A percentile compares a stretch with the other conserved stretches of the same genome.
These are phyloP conservation scores for Acrocephalus scirpaceus DNA, from an alignment of 2,797 vertebrate genomes.

Conservation along the genomic window DNA sequence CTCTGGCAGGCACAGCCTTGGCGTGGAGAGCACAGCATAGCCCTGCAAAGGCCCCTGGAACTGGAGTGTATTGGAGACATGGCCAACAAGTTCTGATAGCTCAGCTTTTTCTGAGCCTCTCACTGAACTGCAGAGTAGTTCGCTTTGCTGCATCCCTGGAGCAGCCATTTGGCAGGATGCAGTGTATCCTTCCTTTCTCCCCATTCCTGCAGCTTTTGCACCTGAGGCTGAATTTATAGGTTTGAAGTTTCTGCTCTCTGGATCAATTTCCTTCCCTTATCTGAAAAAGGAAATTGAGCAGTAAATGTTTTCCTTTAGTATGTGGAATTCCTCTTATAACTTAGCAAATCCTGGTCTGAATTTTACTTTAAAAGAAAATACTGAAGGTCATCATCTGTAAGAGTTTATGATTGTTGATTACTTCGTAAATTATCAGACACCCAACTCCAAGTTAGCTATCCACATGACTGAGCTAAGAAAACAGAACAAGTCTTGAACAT, in stretches of 20 bases:
- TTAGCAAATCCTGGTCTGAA: not conserved
- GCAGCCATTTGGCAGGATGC: not conserved
- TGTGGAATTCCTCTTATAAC: not conserved
- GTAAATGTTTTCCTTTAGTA: not conserved
- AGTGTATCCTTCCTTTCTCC: not conserved
- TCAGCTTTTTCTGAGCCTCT: constrained; percentile 18
- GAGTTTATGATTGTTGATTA: not conserved
- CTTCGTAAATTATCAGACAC: not conserved
- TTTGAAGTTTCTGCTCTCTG: not conserved
- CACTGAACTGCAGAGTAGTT: not conserved
- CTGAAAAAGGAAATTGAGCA: not conserved
- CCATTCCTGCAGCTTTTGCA: not conserved
- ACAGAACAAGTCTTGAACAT: not conserved
- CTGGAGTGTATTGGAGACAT: not conserved
- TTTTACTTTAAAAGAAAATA: not conserved
- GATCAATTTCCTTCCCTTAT: not conserved
- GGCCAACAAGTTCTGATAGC: not conserved
- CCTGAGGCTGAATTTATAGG: not conserved
- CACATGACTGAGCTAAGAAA: not conserved
- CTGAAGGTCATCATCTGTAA: not conserved
- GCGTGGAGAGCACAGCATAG: not conserved
- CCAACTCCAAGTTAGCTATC: not conserved
- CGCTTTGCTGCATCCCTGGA: not conserved
- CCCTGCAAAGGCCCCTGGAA: not conserved
- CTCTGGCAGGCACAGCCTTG: constrained; percentile 25